These are phyloP conservation scores for Hypena proboscidalis DNA, from an alignment of 2,888 invertebrate genomes.

Conservation along the genomic window DNA sequence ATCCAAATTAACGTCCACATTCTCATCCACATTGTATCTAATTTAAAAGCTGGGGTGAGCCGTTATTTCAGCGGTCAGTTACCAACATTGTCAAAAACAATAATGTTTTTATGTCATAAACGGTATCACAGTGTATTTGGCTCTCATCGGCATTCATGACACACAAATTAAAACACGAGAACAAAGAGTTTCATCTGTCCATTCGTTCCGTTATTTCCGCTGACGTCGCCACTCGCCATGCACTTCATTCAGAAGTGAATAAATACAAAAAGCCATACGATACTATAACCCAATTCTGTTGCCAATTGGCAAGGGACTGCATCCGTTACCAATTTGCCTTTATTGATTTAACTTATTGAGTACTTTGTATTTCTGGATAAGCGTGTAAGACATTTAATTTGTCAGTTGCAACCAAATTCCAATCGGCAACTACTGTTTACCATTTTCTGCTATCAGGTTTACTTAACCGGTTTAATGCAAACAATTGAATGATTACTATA, in stretches of 20 bases:
- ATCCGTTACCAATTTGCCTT: conserved; percentile 33
- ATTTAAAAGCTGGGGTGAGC: conserved; percentile 19
- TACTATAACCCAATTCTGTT: conserved; percentile 51
- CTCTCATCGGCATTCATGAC: conserved; percentile 57
- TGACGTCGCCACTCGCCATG: conserved; percentile 56
- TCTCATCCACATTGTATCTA: conserved; percentile 17
- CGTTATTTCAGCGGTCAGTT: conserved; percentile 29
- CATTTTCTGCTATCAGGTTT: no score
- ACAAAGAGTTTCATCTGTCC: conserved; percentile 53
- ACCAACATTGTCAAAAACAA: conserved; percentile 28
- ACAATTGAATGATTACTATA: no score
- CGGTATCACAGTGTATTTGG: conserved; percentile 37
- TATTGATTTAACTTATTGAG: conserved; percentile 29
- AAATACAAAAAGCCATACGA: conserved; percentile 48
- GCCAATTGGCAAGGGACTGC: conserved; percentile 44
- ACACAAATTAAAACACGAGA: conserved; percentile 57
- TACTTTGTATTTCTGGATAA: no score
- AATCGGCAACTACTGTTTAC: no score
- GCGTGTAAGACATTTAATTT: no score
- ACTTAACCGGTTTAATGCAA: no score
- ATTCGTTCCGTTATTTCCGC: conserved; percentile 63
- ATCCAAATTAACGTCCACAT: no score
- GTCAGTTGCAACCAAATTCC: no score
- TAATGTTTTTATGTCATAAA: conserved; percentile 30
- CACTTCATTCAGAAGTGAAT: conserved; percentile 51